Base-by-base conservation (phyloP, 2,888 invertebrate species). In the Caenorhabditis sp. region DNA sequence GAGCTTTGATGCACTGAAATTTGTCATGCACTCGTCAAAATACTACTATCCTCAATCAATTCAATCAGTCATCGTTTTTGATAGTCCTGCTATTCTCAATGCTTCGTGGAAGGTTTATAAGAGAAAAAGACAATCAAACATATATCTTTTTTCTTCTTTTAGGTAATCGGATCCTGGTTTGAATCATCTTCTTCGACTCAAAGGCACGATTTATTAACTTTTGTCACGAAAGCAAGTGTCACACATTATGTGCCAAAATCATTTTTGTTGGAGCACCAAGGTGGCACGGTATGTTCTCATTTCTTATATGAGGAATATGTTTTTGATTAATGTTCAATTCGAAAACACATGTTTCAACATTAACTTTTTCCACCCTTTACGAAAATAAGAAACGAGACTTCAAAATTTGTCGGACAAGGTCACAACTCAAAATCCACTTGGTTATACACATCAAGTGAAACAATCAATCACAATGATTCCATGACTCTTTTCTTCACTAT, bases 1-100 rank as follows among this genome's bases (percentile, higher is more conserved):
- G 85, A 84, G 85, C 64, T 76, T 84, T 57, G 79, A 86, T 23
- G 69, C 82, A 4, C 72, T 86, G 62, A 84, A 85, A 53, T 86
- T 86, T 68, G 75, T 85, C 7, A 76, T 86, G 14, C 82, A 85
- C 60, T 59, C 74, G 0, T 70, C 83, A n/a, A 85, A 84, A 57
- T 86, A 82, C 58, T 85, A 84, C 62, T 86, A 83, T 69, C 86
- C 86, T 0, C 70, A 69, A 53, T 67, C 80, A 23, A 77, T 83
- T 5, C 67, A 71, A 25, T 78, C 79, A 5, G 75, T 85, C 31
- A 31, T 84, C 8, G 76, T 86, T 23, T 84, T 74, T 67, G 84
- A 85, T 27, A 77, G 76, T 43, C 85, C 86, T 1, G 65, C 70
- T 7, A 80, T 83, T 58, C 63, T 86, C 38, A 83, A 80, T 57